These are phyloP conservation scores for Ischnus inquisitorius DNA, from an alignment of 2,888 invertebrate genomes.

Conservation along the genomic window DNA sequence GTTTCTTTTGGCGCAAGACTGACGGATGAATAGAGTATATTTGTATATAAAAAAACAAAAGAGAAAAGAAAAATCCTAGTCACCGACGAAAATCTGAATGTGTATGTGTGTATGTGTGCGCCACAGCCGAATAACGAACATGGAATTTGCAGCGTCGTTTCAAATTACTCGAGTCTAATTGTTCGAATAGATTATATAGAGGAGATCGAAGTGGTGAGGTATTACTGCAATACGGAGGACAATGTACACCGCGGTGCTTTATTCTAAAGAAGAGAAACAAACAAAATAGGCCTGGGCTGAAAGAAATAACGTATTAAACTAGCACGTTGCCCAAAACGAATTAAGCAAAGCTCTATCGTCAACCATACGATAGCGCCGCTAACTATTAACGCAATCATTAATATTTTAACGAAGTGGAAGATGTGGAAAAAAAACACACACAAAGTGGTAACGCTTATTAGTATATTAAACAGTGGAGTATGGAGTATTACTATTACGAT, in stretches of 20 bases:
- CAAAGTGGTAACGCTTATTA: conserved; percentile 61
- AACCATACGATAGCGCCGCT: conserved; percentile 1
- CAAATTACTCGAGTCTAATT: conserved; percentile 19
- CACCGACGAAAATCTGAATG: conserved; percentile 36
- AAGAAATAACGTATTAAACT: conserved; percentile 24
- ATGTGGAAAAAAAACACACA: conserved; percentile 1
- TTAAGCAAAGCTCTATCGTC: conserved; percentile 15
- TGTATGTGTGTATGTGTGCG: conserved; percentile 12
- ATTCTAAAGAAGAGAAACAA: conserved; percentile 10
- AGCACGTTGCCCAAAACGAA: conserved; percentile 32
- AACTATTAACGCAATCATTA: conserved; percentile 47
- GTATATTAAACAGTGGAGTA: conserved; percentile 43
- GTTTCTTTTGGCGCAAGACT: conserved; percentile 35
- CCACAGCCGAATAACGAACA: conserved; percentile 36
- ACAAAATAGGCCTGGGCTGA: conserved; percentile 29
- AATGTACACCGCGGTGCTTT: conserved; percentile 50
- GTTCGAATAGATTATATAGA: not conserved
- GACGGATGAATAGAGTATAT: conserved; percentile 29
- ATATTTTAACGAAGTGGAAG: conserved; percentile 29
- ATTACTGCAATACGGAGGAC: conserved; percentile 57
- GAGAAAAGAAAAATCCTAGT: conserved; percentile 44
- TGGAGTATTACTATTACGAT: conserved; percentile 12
- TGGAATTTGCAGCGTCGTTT: conserved; percentile 42
- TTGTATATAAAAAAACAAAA: conserved; percentile 27
- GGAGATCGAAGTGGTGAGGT: conserved; percentile 14